phyloP scores from a whole-genome alignment of 64 coral and sea anemone genomes.

The Acropora yongei region DNA sequence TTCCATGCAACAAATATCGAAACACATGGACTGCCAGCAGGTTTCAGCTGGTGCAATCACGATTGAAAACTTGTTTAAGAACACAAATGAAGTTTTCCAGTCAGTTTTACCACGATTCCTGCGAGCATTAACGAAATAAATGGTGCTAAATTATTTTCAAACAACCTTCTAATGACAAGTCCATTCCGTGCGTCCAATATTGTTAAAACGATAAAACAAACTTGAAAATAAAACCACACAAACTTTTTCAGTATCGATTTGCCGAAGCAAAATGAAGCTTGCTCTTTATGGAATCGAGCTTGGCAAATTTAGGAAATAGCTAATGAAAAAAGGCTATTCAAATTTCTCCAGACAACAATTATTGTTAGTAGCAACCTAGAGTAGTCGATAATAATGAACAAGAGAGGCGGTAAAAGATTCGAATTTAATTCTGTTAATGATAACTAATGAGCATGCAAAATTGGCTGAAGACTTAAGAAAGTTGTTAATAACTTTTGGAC shows the following conservation, averaged over 20 bases:
- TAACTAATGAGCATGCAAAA: neutral
- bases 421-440: neutral
- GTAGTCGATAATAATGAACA: slow-evolving; percentile 16
- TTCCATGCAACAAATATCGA: neutral
- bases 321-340: neutral
- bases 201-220: neutral
- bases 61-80: neutral
- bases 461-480: neutral
- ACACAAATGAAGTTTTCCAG: neutral
- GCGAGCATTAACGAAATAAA: neutral
- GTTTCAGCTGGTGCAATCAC: neutral
- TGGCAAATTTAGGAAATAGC: neutral
- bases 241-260: neutral
- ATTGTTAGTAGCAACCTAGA: slow-evolving; percentile 14
- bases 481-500: neutral
- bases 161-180: neutral
- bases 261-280: neutral
- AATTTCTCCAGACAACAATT: neutral
- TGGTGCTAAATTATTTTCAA: neutral
- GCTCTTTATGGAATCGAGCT: neutral
- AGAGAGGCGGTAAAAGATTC: neutral
- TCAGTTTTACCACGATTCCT: neutral
- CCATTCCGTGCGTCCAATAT: neutral
- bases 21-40: neutral
- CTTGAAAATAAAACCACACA: neutral